Percentiles rank a stretch among this genome's conserved stretches.
phyloP scores from a whole-genome alignment of 2,113 vertebrate genomes.

The Chiloscyllium plagiosum region DNA sequence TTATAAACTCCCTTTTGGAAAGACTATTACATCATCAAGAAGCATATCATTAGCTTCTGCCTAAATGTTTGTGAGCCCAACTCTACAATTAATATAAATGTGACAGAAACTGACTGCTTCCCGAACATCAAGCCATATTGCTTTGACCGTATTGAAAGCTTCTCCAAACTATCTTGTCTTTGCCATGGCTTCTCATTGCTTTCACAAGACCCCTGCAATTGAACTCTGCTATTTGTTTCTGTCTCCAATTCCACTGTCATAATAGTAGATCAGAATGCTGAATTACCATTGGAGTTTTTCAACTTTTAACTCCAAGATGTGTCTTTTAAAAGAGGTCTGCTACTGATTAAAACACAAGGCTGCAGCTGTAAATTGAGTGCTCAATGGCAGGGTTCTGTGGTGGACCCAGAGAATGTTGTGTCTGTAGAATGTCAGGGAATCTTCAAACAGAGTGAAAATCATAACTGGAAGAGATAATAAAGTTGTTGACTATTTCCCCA shows the following conservation, averaged over 20 bases:
- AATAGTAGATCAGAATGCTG: too few species aligned
- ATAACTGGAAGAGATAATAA: too few species aligned
- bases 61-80: background rate
- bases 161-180: background rate
- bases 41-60: background rate
- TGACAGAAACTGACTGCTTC: background rate
- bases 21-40: background rate
- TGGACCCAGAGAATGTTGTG: too few species aligned
- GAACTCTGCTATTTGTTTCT: background rate
- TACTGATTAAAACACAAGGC: too few species aligned
- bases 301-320: background rate
- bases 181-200: background rate
- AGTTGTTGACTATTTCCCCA: too few species aligned
- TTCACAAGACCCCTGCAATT: background rate
- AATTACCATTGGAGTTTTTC: background rate
- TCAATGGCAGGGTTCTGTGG: too few species aligned
- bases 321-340: background rate
- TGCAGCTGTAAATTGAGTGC: too few species aligned
- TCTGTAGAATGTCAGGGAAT: too few species aligned
- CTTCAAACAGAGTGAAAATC: too few species aligned
- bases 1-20: background rate
- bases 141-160: background rate
- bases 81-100: background rate
- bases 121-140: background rate
- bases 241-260: background rate